These are phyloP conservation scores for Anoplopoma fimbria DNA, from an alignment of 2,113 vertebrate genomes.

Conservation along the genomic window DNA sequence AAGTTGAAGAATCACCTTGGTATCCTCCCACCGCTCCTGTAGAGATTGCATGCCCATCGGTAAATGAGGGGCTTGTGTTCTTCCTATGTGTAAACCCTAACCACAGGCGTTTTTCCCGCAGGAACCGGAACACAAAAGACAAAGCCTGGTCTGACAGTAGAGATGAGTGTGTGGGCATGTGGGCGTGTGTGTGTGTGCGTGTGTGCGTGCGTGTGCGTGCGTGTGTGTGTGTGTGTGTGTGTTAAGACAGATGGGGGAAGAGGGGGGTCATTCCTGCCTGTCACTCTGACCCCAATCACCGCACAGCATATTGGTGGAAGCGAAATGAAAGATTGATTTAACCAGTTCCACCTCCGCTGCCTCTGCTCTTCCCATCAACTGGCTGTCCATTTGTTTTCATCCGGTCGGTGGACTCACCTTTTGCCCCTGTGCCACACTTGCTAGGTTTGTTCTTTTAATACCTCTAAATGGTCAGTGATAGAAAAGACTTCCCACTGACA, in stretches of 20 bases:
- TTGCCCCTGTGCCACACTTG: conserved; percentile 19
- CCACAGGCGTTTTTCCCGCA: conserved; percentile 35
- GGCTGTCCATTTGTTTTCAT: conserved; percentile 65
- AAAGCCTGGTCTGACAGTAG: conserved; percentile 16
- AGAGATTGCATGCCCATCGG: conserved; percentile 52
- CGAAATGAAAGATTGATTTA: conserved; percentile 77
- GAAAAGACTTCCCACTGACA: conserved; percentile 7
- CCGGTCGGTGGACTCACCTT: conserved; percentile 39
- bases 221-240: conserved; percentile 31
- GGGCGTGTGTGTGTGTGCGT: neutral
- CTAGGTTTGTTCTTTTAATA: conserved; percentile 44
- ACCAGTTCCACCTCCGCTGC: conserved; percentile 53
- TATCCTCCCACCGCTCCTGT: conserved; percentile 68
- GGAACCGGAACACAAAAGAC: conserved; percentile 31
- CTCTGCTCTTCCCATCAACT: conserved; percentile 59
- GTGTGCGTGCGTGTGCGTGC: conserved; percentile 28
- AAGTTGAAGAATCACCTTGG: conserved; percentile 74
- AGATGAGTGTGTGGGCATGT: conserved; percentile 45
- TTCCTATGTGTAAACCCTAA: conserved; percentile 49
- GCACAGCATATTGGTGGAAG: conserved; percentile 66
- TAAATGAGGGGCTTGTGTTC: conserved; percentile 58
- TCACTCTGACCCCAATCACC: conserved; percentile 82
- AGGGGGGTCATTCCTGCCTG: conserved; percentile 44
- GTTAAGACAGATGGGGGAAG: conserved; percentile 30
- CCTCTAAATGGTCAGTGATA: conserved; percentile 17